phyloP scores from a whole-genome alignment of 2,888 invertebrate species.

The Leucophenga maculata region DNA sequence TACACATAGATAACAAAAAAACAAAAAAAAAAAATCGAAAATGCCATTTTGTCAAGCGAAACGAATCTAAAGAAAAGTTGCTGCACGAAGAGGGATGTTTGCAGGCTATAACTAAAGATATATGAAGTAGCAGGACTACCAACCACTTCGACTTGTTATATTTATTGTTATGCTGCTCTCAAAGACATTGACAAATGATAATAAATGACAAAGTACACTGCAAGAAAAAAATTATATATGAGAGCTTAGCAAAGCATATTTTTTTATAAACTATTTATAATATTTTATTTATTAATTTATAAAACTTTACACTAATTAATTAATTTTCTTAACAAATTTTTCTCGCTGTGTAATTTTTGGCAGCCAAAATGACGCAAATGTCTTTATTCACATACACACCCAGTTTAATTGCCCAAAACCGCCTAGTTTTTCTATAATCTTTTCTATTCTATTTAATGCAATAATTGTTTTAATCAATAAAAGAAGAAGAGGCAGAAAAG shows the following conservation, averaged over 20 bases:
- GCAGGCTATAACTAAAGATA: neutral
- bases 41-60: conserved; percentile 9
- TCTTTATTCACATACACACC: neutral
- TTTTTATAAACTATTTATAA: neutral
- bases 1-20: too few relatives aligned
- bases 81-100: neutral
- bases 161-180: conserved; percentile 19
- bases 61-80: neutral
- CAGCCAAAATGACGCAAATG: conserved; percentile 10
- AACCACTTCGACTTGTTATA: neutral
- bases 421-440: too few relatives aligned
- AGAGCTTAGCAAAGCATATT: neutral
- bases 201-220: conserved; percentile 17
- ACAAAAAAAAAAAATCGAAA: conserved; percentile 17
- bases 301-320: neutral
- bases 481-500: neutral
- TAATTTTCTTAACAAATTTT: neutral
- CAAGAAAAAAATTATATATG: neutral
- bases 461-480: too few relatives aligned
- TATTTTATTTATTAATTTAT: too few relatives aligned
- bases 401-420: neutral
- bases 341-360: neutral
- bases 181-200: conserved; percentile 15
- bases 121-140: too few relatives aligned
- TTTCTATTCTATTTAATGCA: too few relatives aligned